Conservation (phyloP, 2,888 invertebrate genomes). For the Stenodera caucasica region DNA sequence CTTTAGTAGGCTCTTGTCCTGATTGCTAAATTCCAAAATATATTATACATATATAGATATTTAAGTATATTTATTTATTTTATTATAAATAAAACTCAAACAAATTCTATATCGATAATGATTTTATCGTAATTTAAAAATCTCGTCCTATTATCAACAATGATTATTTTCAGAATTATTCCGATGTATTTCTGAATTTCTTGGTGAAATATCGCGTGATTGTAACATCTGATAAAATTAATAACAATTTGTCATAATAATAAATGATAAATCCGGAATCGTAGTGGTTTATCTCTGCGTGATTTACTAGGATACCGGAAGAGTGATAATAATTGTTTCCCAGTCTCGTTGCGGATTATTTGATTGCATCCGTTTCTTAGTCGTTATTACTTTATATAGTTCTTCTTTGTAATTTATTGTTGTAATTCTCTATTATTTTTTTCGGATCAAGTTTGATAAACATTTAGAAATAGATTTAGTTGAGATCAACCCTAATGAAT, state of each 20-base stretch:
- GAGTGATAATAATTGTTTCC: slow-evolving; percentile 53
- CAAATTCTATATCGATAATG: neutral
- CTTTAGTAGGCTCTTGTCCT: neutral
- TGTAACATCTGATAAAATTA: slow-evolving; percentile 33
- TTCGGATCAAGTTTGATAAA: neutral
- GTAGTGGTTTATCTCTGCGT: slow-evolving; percentile 49
- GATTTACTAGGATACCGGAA: slow-evolving; percentile 54
- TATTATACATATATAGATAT: neutral
- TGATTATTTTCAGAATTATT: too few relatives aligned
- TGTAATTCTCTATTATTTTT: neutral
- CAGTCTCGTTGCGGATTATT: slow-evolving; percentile 49
- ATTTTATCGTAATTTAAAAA: too few relatives aligned
- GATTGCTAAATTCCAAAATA: neutral
- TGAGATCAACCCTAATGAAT: slow-evolving; percentile 45
- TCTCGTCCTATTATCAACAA: too few relatives aligned
- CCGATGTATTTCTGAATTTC: slow-evolving; percentile 14
- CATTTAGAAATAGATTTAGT: neutral
- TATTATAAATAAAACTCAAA: slow-evolving; percentile 16
- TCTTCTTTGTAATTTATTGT: neutral
- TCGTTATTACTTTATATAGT: neutral
- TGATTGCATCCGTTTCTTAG: slow-evolving; percentile 39
- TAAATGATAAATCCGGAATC: slow-evolving; percentile 45
- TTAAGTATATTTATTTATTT: too few relatives aligned
- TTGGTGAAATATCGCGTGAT: slow-evolving; percentile 23
- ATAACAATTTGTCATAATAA: slow-evolving; percentile 46